Conservation (phyloP, 2,797 vertebrate species). For the Cirrhinus molitorella region DNA sequence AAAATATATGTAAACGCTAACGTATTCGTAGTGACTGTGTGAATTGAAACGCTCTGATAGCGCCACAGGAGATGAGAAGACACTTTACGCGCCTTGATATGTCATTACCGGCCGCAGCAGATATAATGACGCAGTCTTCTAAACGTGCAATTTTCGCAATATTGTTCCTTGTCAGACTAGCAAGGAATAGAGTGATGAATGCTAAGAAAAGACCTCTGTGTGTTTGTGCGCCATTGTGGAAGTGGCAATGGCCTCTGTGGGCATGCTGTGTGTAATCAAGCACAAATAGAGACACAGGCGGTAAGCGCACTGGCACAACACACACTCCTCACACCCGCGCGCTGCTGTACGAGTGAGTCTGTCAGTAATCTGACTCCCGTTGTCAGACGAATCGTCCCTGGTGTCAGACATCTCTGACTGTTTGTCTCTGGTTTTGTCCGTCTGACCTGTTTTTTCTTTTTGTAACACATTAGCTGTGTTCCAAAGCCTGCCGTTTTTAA, state of each 20-base stretch:
- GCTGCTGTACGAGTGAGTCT: constrained; percentile 26
- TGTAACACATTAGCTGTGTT: background rate
- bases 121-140: constrained; percentile 28
- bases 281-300: constrained; percentile 34
- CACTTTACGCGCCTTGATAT: constrained; percentile 2
- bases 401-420: constrained; percentile 23
- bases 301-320: constrained; percentile 21
- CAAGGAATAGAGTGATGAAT: background rate
- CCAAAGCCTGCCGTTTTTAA: background rate
- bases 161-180: constrained; percentile 17
- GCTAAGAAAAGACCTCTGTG: background rate
- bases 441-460: constrained; percentile 1
- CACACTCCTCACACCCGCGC: background rate
- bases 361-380: constrained; percentile 44
- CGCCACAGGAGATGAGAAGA: constrained; percentile 27
- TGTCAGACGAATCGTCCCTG: constrained; percentile 20
- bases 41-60: constrained; percentile 22
- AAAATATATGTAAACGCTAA: background rate
- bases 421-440: background rate
- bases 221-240: background rate
- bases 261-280: constrained; percentile 47
- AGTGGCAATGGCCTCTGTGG: constrained; percentile 19
- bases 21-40: background rate
- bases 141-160: constrained; percentile 28
- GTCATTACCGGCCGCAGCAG: constrained; percentile 11